Evolutionary conservation across 2,888 invertebrate species (phyloP).

Genomic region (Plagodis dolabraria): DNA sequence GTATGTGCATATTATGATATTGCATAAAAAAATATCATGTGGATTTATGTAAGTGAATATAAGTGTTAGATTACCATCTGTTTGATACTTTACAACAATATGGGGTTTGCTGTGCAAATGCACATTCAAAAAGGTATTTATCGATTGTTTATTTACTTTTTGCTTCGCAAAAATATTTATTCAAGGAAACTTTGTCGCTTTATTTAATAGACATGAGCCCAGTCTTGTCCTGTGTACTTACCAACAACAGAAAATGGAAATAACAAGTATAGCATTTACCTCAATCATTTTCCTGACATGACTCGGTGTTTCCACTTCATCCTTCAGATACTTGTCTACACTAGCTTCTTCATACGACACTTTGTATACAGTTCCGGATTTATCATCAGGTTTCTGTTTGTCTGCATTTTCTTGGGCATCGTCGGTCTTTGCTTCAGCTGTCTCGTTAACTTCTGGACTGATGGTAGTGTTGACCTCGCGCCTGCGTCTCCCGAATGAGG

Average conservation of each 20-base stretch:
- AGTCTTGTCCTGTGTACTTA: background rate
- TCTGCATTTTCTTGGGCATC: constrained; percentile 43
- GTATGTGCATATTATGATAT: no score
- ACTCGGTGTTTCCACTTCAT: constrained; percentile 87
- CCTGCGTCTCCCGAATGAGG: constrained; percentile 91
- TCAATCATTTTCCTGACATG: constrained; percentile 96
- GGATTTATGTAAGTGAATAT: no score
- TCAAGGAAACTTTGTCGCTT: no score
- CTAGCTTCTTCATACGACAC: constrained; percentile 70
- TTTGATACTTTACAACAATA: no score
- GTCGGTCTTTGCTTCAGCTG: constrained; percentile 58
- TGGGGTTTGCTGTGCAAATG: no score
- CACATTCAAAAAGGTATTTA: no score
- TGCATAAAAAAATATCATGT: no score
- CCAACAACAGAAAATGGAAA: background rate
- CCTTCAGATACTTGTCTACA: constrained; percentile 77
- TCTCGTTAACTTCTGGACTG: constrained; percentile 58
- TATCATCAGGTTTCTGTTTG: constrained; percentile 35
- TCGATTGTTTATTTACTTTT: no score
- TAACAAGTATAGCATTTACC: constrained; percentile 68
- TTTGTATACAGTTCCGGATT: constrained; percentile 61
- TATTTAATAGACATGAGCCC: no score
- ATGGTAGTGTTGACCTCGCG: constrained; percentile 80
- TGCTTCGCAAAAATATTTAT: no score
- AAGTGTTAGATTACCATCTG: no score